These are phyloP conservation scores for Naja naja DNA, from an alignment of 2,113 vertebrate species.

Conservation along the genomic window DNA sequence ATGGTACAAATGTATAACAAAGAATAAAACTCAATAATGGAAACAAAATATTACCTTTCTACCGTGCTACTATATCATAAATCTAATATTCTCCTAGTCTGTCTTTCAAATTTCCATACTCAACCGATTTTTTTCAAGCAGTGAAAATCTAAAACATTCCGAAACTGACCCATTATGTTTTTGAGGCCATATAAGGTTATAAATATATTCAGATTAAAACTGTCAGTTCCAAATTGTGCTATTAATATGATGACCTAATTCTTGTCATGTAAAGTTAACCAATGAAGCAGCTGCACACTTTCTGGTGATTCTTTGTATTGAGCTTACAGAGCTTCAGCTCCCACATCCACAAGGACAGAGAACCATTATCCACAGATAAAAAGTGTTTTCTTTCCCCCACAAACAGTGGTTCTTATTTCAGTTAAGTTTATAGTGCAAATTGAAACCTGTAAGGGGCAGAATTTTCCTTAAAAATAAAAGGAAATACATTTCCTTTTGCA, in stretches of 20 bases:
- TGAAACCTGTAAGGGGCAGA: not conserved
- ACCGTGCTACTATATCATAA: too few species aligned
- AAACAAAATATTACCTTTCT: not conserved
- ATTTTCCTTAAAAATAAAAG: too few species aligned
- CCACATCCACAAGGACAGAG: not conserved
- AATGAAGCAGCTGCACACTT: not conserved
- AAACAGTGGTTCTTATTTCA: not conserved
- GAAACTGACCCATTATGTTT: not conserved
- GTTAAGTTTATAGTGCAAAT: not conserved
- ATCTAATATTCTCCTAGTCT: too few species aligned
- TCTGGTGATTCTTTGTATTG: not conserved
- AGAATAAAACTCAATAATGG: not conserved
- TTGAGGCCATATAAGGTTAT: not conserved
- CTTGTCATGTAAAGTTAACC: not conserved
- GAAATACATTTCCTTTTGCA: not conserved
- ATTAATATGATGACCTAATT: not conserved
- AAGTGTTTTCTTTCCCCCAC: not conserved
- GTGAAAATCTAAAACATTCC: too few species aligned
- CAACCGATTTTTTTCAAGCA: not conserved
- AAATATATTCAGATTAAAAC: not conserved
- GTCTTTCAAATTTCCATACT: not conserved
- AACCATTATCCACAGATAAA: not conserved
- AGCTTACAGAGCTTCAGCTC: not conserved
- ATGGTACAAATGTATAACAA: not conserved
- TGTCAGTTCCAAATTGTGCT: not conserved